These are phyloP conservation scores for Drosophila tripunctata DNA, from an alignment of 2,888 invertebrate genomes.

Conservation along the genomic window DNA sequence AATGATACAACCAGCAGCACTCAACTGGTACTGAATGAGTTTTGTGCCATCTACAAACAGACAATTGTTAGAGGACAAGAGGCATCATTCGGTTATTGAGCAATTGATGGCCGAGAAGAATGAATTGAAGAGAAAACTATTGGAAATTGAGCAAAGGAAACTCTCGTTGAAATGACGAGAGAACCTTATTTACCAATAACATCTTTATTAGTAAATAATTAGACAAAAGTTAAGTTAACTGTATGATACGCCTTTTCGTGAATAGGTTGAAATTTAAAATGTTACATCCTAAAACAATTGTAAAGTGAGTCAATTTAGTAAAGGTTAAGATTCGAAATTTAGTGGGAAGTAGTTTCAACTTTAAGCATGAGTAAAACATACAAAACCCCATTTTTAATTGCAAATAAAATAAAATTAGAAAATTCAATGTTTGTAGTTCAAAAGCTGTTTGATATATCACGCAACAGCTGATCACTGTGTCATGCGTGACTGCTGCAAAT, in stretches of 20 bases:
- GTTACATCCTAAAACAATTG: background rate
- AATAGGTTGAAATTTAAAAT: slow-evolving; percentile 17
- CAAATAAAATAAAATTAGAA: too few relatives aligned
- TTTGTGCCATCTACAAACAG: slow-evolving; percentile 60
- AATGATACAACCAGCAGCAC: slow-evolving; percentile 40
- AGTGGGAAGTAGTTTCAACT: too few relatives aligned
- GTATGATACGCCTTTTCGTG: slow-evolving; percentile 2
- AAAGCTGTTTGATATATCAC: background rate
- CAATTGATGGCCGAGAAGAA: slow-evolving; percentile 61
- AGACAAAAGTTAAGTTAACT: slow-evolving; percentile 15
- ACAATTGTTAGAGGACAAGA: slow-evolving; percentile 60
- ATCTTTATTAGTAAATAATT: slow-evolving; percentile 22
- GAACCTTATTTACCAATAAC: slow-evolving; percentile 1
- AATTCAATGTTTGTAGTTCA: background rate
- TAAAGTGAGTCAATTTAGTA: slow-evolving; percentile 6
- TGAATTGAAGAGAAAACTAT: slow-evolving; percentile 56
- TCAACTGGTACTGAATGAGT: slow-evolving; percentile 46
- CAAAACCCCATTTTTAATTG: too few relatives aligned
- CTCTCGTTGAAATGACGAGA: slow-evolving; percentile 51
- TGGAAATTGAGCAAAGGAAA: slow-evolving; percentile 65
- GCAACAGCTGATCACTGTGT: background rate
- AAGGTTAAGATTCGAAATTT: background rate
- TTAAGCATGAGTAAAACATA: too few relatives aligned
- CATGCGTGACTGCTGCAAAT: background rate
- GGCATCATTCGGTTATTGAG: slow-evolving; percentile 60